A percentile compares a stretch with the other conserved stretches of the same genome.
phyloP scores from a whole-genome alignment of 1,140 invertebrate genomes.

The Saccostrea echinata region DNA sequence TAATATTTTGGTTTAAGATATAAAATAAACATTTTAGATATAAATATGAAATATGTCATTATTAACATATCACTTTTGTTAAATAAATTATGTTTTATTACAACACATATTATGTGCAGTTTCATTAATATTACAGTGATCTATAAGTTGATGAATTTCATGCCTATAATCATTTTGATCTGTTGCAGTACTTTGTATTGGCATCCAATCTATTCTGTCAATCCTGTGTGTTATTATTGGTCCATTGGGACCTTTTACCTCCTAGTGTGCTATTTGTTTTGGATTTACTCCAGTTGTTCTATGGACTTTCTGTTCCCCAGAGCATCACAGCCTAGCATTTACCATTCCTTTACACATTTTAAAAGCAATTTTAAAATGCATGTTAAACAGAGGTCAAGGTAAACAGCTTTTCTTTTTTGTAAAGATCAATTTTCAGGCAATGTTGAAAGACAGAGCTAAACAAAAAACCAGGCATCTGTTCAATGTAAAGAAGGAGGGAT shows the following conservation, averaged over 20 bases:
- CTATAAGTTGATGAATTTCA: no score
- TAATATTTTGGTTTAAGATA: no score
- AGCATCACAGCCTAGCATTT: background rate
- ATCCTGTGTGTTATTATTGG: no score
- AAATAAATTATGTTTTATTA: no score
- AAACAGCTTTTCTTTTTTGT: background rate
- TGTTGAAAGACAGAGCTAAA: constrained; percentile 1
- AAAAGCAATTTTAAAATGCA: background rate
- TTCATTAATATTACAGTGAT: no score
- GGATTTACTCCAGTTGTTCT: background rate
- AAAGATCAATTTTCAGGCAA: background rate
- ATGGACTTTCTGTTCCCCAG: background rate
- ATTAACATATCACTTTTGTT: no score
- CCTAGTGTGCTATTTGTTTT: background rate
- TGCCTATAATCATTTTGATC: no score
- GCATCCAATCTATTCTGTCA: no score
- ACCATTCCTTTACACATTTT: background rate
- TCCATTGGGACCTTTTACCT: background rate
- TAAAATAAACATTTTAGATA: no score
- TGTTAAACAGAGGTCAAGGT: background rate
- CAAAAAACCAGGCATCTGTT: background rate
- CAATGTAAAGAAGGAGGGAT: background rate
- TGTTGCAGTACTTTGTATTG: no score
- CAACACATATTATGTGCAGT: no score
- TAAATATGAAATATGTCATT: no score